Percentiles rank a stretch among this genome's conserved stretches.
phyloP scores from a whole-genome alignment of 2,113 vertebrate genomes.

The Mustela nigripes region DNA sequence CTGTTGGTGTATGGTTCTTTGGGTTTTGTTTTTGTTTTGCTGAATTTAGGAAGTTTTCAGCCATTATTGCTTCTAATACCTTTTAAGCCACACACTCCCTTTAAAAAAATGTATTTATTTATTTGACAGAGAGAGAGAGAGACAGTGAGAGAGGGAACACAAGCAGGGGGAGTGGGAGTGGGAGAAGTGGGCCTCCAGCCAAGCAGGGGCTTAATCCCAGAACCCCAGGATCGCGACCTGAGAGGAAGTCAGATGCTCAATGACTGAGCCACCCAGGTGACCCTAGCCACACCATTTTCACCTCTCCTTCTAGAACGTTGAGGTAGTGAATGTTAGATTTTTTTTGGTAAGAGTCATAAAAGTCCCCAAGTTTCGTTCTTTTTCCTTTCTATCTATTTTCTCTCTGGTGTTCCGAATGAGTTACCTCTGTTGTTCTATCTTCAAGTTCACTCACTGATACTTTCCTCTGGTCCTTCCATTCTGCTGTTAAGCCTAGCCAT shows the following conservation, averaged over 20 bases:
- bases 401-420: neutral
- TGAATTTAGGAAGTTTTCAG: neutral
- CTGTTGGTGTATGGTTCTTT: neutral
- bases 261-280: no score
- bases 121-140: no score
- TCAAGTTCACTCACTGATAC: neutral
- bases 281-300: neutral
- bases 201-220: no score
- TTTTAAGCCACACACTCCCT: neutral
- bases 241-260: no score
- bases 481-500: neutral
- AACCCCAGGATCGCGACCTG: no score
- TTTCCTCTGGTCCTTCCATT: neutral
- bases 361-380: neutral
- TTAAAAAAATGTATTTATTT: no score
- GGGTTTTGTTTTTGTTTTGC: neutral
- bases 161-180: no score
- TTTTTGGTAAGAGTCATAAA: neutral
- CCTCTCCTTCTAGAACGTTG: neutral
- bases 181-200: no score
- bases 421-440: neutral
- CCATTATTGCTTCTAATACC: neutral
- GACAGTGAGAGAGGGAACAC: no score
- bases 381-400: neutral
- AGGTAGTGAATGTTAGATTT: neutral